Evolutionary conservation across 2,888 invertebrate species (phyloP).

Genomic region (Diplolepis rosae): DNA sequence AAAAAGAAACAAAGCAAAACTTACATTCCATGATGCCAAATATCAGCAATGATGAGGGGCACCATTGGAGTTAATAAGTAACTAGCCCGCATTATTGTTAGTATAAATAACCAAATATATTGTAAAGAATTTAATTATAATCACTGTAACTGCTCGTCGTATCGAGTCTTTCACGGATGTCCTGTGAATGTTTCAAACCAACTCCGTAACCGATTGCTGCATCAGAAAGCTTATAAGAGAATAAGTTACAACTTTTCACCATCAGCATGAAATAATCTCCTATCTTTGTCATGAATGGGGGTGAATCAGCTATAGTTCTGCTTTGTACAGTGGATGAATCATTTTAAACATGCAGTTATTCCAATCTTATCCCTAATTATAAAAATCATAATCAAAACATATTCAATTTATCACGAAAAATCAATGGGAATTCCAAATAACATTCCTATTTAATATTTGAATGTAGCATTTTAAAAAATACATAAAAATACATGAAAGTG

Average conservation of each 20-base stretch:
- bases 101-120: constrained; percentile 40
- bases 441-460: too few relatives aligned
- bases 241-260: background rate
- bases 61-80: constrained; percentile 65
- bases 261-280: background rate
- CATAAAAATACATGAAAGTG: too few relatives aligned
- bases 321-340: background rate
- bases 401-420: too few relatives aligned
- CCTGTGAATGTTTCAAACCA: constrained; percentile 11
- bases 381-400: background rate
- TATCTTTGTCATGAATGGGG: background rate
- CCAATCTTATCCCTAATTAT: background rate
- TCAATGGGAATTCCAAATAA: too few relatives aligned
- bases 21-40: constrained; percentile 71
- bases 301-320: background rate
- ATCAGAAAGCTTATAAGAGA: background rate
- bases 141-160: constrained; percentile 2
- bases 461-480: too few relatives aligned
- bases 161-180: background rate
- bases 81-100: constrained; percentile 65
- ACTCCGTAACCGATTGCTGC: background rate
- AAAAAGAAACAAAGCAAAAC: constrained; percentile 49
- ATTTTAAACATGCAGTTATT: background rate
- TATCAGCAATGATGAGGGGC: constrained; percentile 66
- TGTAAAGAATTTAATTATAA: constrained; percentile 25